A percentile compares a stretch with the other conserved stretches of the same genome.
Evolutionary conservation across 2,113 vertebrate species (phyloP).

Genomic region (Laticauda colubrina): DNA sequence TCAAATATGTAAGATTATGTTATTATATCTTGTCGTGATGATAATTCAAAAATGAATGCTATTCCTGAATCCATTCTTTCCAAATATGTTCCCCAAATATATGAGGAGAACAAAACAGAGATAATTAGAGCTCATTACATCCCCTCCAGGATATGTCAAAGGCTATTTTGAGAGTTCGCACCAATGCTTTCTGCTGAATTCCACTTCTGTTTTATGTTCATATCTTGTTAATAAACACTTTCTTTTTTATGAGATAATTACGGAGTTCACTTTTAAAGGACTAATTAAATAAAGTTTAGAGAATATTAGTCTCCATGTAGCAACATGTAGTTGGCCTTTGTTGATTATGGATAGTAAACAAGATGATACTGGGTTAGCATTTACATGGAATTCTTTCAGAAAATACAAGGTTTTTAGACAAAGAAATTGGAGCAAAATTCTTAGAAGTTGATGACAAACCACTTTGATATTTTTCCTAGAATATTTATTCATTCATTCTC

Average conservation of each 20-base stretch:
- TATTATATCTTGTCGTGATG: neutral
- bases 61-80: neutral
- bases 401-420: neutral
- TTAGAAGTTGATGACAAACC: neutral
- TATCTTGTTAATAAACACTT: neutral
- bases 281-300: neutral
- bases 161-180: neutral
- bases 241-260: neutral
- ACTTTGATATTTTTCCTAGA: neutral
- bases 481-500: neutral
- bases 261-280: neutral
- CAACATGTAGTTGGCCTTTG: neutral
- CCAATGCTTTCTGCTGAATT: neutral
- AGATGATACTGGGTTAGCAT: neutral
- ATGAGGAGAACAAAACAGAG: neutral
- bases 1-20: neutral
- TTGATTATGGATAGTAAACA: neutral
- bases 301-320: neutral
- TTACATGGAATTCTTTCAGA: neutral
- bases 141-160: neutral
- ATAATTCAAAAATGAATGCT: neutral
- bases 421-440: neutral
- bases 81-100: neutral
- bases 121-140: neutral
- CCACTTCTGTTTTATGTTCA: neutral